A percentile compares a stretch with the other conserved stretches of the same genome.
Conservation (phyloP, 2,888 invertebrate genomes). For the Tiliacea citrago region DNA sequence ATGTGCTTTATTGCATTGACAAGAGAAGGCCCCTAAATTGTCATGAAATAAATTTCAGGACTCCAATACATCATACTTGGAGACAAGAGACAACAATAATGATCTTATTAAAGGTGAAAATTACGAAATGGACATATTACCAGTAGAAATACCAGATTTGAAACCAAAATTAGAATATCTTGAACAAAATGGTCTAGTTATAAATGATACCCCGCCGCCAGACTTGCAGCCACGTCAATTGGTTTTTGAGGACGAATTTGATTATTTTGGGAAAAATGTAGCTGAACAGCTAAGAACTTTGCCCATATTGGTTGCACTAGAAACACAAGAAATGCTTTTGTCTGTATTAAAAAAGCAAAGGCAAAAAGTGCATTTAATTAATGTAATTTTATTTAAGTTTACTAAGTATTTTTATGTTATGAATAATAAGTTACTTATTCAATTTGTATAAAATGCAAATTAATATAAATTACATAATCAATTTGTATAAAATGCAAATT, state of each 20-base stretch:
- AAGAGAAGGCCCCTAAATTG: background rate
- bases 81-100: slow-evolving; percentile 14
- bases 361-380: slow-evolving; percentile 26
- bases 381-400: background rate
- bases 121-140: background rate
- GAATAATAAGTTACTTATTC: no score
- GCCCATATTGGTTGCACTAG: slow-evolving; percentile 57
- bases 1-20: background rate
- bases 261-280: slow-evolving; percentile 54
- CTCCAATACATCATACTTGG: slow-evolving; percentile 6
- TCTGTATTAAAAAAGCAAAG: slow-evolving; percentile 40
- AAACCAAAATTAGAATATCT: slow-evolving; percentile 12
- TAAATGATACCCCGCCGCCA: slow-evolving; percentile 1
- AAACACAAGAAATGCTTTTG: slow-evolving; percentile 53
- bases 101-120: slow-evolving; percentile 2
- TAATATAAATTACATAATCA: no score
- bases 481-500: background rate
- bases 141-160: background rate
- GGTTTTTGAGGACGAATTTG: slow-evolving; percentile 34
- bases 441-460: no score
- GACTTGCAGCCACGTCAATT: background rate
- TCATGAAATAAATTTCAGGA: slow-evolving; percentile 29
- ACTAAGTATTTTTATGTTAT: background rate
- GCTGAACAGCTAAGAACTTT: slow-evolving; percentile 60
- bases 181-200: background rate